A percentile compares a stretch with the other conserved stretches of the same genome.
These are phyloP conservation scores for Diploptera punctata DNA, from an alignment of 2,888 invertebrate genomes.

Conservation along the genomic window DNA sequence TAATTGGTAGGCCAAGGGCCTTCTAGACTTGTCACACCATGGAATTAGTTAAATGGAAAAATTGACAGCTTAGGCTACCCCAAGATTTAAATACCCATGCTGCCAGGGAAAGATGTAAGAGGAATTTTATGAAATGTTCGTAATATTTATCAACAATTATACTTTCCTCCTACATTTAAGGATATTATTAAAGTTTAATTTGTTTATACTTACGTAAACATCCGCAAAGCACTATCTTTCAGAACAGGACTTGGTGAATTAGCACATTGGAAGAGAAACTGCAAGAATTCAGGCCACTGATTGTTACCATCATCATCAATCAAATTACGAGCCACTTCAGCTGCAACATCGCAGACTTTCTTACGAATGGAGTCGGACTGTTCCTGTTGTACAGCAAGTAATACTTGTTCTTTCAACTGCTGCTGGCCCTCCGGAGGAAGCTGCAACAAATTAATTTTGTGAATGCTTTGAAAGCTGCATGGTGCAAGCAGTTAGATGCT, in stretches of 20 bases:
- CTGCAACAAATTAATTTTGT: constrained; percentile 52
- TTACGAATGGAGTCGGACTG: constrained; percentile 79
- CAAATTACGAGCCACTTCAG: constrained; percentile 94
- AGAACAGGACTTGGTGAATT: constrained; percentile 81
- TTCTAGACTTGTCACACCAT: no score
- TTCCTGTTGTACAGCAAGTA: constrained; percentile 84
- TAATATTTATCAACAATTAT: neutral
- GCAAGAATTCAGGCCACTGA: constrained; percentile 95
- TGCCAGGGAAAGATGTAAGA: no score
- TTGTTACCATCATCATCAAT: constrained; percentile 96
- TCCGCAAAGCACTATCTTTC: constrained; percentile 92
- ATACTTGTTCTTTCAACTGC: constrained; percentile 85
- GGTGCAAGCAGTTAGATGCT: no score
- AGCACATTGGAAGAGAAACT: constrained; percentile 94
- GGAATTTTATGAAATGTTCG: no score
- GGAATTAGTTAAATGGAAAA: no score
- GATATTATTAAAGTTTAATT: neutral
- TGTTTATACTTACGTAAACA: constrained; percentile 92
- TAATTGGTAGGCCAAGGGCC: no score
- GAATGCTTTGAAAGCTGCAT: no score
- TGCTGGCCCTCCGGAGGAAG: constrained; percentile 81
- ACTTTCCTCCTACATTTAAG: neutral
- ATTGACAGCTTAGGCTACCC: no score
- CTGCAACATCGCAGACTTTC: constrained; percentile 94
- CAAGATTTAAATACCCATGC: no score